Percentiles rank a stretch among this genome's conserved stretches.
These are phyloP conservation scores for Lutjanus campechanus DNA, from an alignment of 2,797 vertebrate genomes.

Conservation along the genomic window DNA sequence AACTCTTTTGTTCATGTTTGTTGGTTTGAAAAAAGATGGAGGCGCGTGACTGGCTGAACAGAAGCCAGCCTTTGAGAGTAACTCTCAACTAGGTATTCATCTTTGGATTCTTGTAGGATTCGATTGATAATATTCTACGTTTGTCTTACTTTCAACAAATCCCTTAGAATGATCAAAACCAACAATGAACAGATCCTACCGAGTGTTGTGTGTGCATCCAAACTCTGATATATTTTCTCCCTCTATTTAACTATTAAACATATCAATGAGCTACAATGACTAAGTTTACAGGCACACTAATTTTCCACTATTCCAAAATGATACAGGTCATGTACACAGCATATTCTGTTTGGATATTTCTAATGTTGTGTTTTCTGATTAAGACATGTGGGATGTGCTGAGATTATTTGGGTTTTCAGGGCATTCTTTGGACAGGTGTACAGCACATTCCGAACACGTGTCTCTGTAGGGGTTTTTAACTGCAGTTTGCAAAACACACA, in stretches of 20 bases:
- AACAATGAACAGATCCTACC: neutral
- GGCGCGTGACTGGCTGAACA: conserved; percentile 18
- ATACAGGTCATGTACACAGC: no score
- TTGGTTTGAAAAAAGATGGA: conserved; percentile 10
- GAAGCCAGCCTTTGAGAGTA: conserved; percentile 9
- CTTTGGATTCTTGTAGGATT: conserved; percentile 45
- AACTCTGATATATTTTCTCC: neutral
- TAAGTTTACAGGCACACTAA: no score
- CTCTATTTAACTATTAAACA: neutral
- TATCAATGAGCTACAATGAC: neutral
- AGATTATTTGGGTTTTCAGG: no score
- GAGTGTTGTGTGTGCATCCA: neutral
- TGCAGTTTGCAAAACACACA: no score
- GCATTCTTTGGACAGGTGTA: no score
- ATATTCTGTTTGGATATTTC: no score
- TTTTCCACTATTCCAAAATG: no score
- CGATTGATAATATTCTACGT: conserved; percentile 15
- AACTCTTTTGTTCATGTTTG: conserved; percentile 1
- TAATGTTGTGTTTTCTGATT: no score
- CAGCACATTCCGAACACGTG: no score
- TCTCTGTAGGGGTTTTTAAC: no score
- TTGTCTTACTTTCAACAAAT: conserved; percentile 25
- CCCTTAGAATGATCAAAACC: conserved; percentile 20
- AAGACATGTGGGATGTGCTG: no score
- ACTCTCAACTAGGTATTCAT: conserved; percentile 17